Conservation (phyloP, 2,797 vertebrate species). For the Eulemur mongoz region DNA sequence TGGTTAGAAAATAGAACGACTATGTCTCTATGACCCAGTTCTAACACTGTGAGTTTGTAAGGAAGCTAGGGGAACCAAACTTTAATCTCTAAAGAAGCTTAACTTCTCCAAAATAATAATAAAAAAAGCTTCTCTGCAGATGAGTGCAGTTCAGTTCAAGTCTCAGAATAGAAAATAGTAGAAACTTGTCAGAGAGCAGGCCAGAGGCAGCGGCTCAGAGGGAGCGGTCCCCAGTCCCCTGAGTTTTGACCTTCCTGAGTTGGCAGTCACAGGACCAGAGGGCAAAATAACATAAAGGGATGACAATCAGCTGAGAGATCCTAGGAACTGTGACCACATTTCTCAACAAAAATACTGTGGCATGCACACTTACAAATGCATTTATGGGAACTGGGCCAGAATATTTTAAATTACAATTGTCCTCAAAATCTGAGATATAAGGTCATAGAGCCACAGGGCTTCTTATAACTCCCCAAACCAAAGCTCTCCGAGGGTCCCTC, state of each 20-base stretch:
- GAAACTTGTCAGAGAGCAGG: not conserved
- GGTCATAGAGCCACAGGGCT: not conserved
- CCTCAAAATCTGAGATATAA: not conserved
- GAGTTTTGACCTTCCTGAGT: not conserved
- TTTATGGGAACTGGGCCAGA: not conserved
- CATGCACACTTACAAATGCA: not conserved
- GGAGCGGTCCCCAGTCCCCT: not conserved
- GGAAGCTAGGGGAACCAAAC: constrained; percentile 32
- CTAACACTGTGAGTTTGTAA: constrained; percentile 1
- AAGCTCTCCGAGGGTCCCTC: not conserved
- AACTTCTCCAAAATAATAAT: constrained; percentile 24
- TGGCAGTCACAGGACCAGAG: not conserved
- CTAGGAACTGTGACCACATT: not conserved
- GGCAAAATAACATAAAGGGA: not conserved
- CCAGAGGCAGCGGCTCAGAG: not conserved
- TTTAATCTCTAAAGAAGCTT: constrained; percentile 70
- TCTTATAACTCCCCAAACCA: not conserved
- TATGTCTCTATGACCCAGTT: constrained; percentile 57
- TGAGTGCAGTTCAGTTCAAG: not conserved
- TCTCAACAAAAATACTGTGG: not conserved
- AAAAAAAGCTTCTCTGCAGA: not conserved
- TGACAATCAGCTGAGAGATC: not conserved
- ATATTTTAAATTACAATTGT: constrained; percentile 15
- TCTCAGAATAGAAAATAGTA: constrained; percentile 7
- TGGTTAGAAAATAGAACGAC: constrained; percentile 55